These are phyloP conservation scores for Tipula lateralis DNA, from an alignment of 2,888 invertebrate genomes.

Conservation along the genomic window DNA sequence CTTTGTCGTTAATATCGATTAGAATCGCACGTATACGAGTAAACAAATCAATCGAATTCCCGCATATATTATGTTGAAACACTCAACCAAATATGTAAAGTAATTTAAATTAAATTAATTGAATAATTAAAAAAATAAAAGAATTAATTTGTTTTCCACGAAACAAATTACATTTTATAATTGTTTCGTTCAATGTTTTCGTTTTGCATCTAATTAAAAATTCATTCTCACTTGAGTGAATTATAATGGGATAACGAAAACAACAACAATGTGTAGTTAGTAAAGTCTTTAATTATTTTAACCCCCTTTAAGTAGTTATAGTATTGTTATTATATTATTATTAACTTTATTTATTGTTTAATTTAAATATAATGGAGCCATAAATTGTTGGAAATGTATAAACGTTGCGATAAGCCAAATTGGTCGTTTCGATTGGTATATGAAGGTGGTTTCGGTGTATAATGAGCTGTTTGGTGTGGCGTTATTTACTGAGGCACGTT, in stretches of 20 bases:
- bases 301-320: neutral
- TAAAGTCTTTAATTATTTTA: neutral
- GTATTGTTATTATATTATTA: neutral
- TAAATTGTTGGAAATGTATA: neutral
- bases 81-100: neutral
- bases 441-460: neutral
- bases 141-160: neutral
- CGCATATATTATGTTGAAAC: neutral
- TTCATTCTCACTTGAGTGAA: neutral
- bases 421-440: neutral
- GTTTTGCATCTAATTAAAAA: neutral
- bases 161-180: neutral
- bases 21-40: too few species aligned
- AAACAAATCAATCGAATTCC: neutral
- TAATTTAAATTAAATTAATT: neutral
- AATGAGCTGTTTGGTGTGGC: neutral
- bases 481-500: too few species aligned
- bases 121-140: neutral
- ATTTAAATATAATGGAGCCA: neutral
- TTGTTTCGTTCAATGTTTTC: neutral
- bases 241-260: neutral
- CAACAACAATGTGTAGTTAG: neutral
- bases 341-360: neutral
- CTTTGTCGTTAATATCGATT: neutral
- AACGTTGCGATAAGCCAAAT: neutral